A percentile compares a stretch with the other conserved stretches of the same genome.
phyloP scores from a whole-genome alignment of 2,888 invertebrate species.

The Merodon equestris region DNA sequence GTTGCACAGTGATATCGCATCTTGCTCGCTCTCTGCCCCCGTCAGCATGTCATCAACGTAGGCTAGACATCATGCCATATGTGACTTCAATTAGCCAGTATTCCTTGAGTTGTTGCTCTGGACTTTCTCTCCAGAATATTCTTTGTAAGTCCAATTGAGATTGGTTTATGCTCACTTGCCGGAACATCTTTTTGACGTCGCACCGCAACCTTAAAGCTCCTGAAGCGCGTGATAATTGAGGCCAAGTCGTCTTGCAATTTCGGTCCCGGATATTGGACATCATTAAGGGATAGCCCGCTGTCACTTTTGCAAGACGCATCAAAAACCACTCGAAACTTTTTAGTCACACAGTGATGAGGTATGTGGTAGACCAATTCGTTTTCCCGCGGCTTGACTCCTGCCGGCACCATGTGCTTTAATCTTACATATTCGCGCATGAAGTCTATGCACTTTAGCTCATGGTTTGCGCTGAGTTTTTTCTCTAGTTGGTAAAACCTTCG shows the following conservation, averaged over 20 bases:
- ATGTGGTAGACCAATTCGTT: constrained; percentile 11
- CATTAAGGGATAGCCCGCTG: constrained; percentile 20
- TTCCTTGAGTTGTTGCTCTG: not conserved
- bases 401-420: constrained; percentile 22
- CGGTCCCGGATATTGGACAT: constrained; percentile 13
- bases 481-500: too few species aligned
- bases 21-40: constrained; percentile 5
- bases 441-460: constrained; percentile 5
- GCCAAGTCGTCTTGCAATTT: constrained; percentile 22
- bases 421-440: constrained; percentile 21
- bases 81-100: constrained; percentile 33
- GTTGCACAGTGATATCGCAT: not conserved
- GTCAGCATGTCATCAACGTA: constrained; percentile 22
- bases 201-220: constrained; percentile 13
- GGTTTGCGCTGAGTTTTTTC: constrained; percentile 3
- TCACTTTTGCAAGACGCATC: constrained; percentile 19
- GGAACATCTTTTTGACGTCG: constrained; percentile 31
- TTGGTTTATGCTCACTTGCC: constrained; percentile 18
- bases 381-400: not conserved
- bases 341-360: constrained; percentile 19
- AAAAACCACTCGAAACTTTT: constrained; percentile 27
- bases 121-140: constrained; percentile 36
- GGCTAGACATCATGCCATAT: constrained; percentile 22
- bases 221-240: constrained; percentile 17
- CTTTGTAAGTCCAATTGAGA: constrained; percentile 29